Evolutionary conservation across 2,888 invertebrate species (phyloP).

Genomic region (Cerastis leucographa): DNA sequence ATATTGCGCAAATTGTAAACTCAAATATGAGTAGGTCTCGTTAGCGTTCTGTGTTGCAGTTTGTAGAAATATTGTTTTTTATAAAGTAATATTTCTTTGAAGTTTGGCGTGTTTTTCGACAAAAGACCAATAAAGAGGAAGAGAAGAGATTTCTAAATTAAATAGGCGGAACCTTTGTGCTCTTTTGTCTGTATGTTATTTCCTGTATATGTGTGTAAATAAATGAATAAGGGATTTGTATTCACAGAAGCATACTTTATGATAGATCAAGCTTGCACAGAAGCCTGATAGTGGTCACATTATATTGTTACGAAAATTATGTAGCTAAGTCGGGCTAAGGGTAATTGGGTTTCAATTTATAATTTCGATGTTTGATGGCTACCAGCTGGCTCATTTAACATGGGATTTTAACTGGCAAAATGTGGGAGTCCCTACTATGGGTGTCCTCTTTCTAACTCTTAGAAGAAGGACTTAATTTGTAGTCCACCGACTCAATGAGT

Average conservation of each 20-base stretch:
- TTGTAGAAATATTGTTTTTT: neutral
- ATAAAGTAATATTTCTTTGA: neutral
- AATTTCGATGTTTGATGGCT: neutral
- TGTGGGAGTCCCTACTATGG: neutral
- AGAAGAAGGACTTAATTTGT: neutral
- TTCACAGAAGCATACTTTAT: neutral
- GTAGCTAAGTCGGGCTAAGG: neutral
- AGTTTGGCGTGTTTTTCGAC: neutral
- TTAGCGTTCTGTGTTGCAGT: slow-evolving; percentile 32
- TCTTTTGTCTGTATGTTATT: too few species aligned
- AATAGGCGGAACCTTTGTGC: too few species aligned
- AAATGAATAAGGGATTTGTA: neutral
- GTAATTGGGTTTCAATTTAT: neutral
- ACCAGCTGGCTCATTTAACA: neutral
- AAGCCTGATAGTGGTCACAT: neutral
- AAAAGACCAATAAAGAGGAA: neutral
- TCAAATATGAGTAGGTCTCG: slow-evolving; percentile 33
- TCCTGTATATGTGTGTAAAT: too few species aligned
- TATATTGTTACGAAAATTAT: neutral
- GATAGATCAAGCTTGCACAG: neutral
- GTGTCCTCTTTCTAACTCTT: neutral
- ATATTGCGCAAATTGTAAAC: slow-evolving; percentile 36
- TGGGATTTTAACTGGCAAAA: neutral
- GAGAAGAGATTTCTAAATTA: too few species aligned
- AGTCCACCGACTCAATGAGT: too few species aligned